phyloP scores from a whole-genome alignment of 2,888 invertebrate genomes.

The Gortyna flavago region DNA sequence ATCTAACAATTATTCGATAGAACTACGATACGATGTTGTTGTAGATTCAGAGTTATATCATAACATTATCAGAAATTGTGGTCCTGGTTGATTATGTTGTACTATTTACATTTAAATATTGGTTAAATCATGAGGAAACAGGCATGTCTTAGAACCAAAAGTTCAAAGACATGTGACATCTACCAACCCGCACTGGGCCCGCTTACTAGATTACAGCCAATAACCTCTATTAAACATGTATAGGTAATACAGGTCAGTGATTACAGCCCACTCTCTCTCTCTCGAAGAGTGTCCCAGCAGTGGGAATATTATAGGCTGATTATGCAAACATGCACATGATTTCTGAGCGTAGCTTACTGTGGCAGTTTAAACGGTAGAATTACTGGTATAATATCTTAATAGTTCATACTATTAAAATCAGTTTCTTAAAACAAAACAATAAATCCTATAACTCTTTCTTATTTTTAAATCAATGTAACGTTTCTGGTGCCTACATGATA shows the following conservation, averaged over 20 bases:
- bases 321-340: background rate
- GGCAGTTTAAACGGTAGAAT: background rate
- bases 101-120: conserved; percentile 17
- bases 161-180: background rate
- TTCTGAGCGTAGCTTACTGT: background rate
- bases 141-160: background rate
- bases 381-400: conserved; percentile 5
- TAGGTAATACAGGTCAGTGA: too few species aligned
- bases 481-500: conserved; percentile 14
- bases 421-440: conserved; percentile 29
- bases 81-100: conserved; percentile 20
- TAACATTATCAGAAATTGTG: background rate
- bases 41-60: background rate
- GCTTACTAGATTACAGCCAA: background rate
- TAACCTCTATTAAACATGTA: too few species aligned
- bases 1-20: conserved; percentile 29
- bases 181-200: background rate
- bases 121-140: background rate
- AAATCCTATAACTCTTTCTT: conserved; percentile 27
- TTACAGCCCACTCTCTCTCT: too few species aligned
- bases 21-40: background rate
- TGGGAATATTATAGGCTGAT: background rate
- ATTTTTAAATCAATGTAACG: conserved; percentile 37
- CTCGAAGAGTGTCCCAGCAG: background rate
- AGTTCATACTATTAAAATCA: background rate